Conservation (phyloP, 2,888 invertebrate genomes). For the Caenorhabditis macrosperma region DNA sequence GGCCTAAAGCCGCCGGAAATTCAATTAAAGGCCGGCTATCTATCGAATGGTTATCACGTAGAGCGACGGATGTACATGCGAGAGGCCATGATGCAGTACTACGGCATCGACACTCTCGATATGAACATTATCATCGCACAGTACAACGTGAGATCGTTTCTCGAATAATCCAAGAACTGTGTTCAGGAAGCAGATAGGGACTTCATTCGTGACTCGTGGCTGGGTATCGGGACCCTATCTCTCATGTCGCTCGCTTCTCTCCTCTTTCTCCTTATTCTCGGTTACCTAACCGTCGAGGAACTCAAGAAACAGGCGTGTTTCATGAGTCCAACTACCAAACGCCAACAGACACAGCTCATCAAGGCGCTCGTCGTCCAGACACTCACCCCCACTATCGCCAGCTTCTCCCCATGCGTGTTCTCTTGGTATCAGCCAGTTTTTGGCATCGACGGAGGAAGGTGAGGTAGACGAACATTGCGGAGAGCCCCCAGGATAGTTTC, state of each 20-base stretch:
- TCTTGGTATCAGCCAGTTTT: constrained; percentile 39
- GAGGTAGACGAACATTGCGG: background rate
- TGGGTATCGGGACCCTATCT: constrained; percentile 10
- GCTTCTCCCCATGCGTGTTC: constrained; percentile 30
- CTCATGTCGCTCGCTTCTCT: constrained; percentile 12
- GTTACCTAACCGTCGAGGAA: background rate
- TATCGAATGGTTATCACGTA: constrained; percentile 1
- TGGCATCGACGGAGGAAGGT: constrained; percentile 25
- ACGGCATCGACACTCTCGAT: constrained; percentile 11
- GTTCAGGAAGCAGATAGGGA: constrained; percentile 5
- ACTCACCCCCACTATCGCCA: constrained; percentile 14
- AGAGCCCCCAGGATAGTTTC: no score
- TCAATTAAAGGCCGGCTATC: constrained; percentile 5
- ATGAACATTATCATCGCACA: constrained; percentile 30
- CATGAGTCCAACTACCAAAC: constrained; percentile 15
- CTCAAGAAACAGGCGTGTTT: background rate
- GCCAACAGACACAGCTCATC: constrained; percentile 24
- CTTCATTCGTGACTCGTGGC: constrained; percentile 9
- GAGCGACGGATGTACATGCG: background rate
- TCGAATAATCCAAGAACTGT: background rate
- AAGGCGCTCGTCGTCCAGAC: constrained; percentile 18
- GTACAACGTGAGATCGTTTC: background rate
- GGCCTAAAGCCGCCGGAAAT: background rate
- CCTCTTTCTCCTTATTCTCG: background rate
- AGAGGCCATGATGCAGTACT: constrained; percentile 11